Evolutionary conservation across 2,888 invertebrate species (phyloP), one percentile per base, ranked within the genome.

Genomic region (Homarus gammarus): DNA sequence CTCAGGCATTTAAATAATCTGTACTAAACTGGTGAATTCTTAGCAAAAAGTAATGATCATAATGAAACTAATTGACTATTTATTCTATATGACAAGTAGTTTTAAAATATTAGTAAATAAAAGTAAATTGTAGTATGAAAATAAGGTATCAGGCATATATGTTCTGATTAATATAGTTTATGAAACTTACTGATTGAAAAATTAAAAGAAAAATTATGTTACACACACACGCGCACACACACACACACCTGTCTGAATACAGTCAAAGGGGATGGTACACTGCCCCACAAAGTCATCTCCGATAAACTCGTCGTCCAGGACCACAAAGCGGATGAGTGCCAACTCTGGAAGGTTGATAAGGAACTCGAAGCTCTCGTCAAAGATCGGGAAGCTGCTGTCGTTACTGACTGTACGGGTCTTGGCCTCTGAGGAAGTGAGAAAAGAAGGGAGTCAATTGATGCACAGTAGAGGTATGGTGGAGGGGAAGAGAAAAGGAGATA

Each of bases 251-350:
- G 95, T 94, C 92, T 95, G 95, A 92, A 95, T 94, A 93, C 95
- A 95, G 90, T 95, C 94, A 93, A 95, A 95, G 22, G 95, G 95
- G 90, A 95, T 94, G n/a, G 95, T 95, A 93, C 95, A 95, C 93
- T 95, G 95, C 6, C 95, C 95, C 92, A 95, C 95, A 93, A 95
- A 95, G 92, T 95, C 95, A 93, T 95, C 95, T 2, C 94, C 93
- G 92, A 95, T 94, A 92, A 93, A 94, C 64, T 95, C 95, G 92
- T 95, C 94, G 93, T 95, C 95, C 64, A 95, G 93, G 8, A 96
- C 95, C 44, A 95, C 94, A 92, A 96, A 95, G 40, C 95, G 94
- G 22, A 95, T 94, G 85, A 95, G 93, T 2, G 95, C 95, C 90
- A 95, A 92, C 93, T 95, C 95, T 33, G 95, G 95, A 40, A 95